These are phyloP conservation scores for Crenuchus spilurus DNA, from an alignment of 2,797 vertebrate genomes.

Conservation along the genomic window DNA sequence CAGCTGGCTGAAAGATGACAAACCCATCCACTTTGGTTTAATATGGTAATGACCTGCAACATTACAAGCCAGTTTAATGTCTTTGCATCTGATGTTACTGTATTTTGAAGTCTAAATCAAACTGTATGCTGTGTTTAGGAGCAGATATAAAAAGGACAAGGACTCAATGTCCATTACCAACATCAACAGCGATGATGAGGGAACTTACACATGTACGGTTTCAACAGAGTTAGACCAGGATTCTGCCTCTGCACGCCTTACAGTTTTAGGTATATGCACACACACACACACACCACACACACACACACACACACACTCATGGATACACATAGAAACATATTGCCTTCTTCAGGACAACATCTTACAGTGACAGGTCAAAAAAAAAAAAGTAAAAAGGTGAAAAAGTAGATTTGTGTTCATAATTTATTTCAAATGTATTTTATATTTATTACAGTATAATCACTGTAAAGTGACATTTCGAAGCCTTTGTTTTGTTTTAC, in stretches of 20 bases:
- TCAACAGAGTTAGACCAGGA: constrained; percentile 92
- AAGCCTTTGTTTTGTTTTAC: too few species aligned
- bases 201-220: constrained; percentile 88
- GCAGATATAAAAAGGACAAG: constrained; percentile 87
- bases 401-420: too few species aligned
- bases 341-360: too few species aligned
- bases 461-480: too few species aligned
- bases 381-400: too few species aligned
- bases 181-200: constrained; percentile 87
- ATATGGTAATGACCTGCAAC: constrained; percentile 59
- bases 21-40: constrained; percentile 79
- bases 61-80: background rate
- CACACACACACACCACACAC: constrained; percentile 26
- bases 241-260: constrained; percentile 88
- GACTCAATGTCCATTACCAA: constrained; percentile 86
- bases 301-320: constrained; percentile 1
- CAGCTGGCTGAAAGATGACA: constrained; percentile 88
- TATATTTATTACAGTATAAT: too few species aligned
- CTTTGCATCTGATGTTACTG: too few species aligned
- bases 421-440: too few species aligned
- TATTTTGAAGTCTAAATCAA: background rate
- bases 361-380: too few species aligned
- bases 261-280: constrained; percentile 84
- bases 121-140: constrained; percentile 23
- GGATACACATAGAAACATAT: constrained; percentile 16